Base-by-base conservation (phyloP, 2,888 invertebrate species). In the Eupithecia insigniata region DNA sequence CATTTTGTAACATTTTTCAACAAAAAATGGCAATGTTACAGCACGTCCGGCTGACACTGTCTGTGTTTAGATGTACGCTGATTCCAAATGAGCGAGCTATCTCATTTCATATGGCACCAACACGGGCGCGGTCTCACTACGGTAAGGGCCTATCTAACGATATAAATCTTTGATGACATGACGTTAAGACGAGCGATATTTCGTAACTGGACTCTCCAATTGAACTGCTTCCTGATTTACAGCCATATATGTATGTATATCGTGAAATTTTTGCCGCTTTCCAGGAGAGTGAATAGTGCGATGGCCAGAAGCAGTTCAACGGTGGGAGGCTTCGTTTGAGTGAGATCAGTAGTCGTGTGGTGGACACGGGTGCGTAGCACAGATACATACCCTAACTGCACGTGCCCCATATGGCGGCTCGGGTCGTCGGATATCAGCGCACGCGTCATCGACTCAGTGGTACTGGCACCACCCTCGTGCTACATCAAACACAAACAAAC, bases 401-500 rank as follows among this genome's bases (percentile, higher is more conserved):
- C 98, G 94, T 98, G 98, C 95, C 98, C 98, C 95, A 97, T 96
- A 95, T 97, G 96, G 95, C 96, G 96, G 95, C 97, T 97, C 95
- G 97, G 96, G 96, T 98, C 98, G 95, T 98, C 98, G 95, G 97
- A 97, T 94, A 98, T 98, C 95, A 98, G 96, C 95, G 98, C 98
- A 94, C 98, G 97, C 94, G 98, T 98, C 98, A 98, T 98, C 95
- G 98, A 98, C 95, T 98, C 98, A 95, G 97, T 98, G 95, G 97
- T 97, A 96, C 96, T 97, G 94, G 97, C 96, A 95, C 97, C 98
- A 96, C 97, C 97, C 96, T 97, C 97, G 96, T 97, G 97, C 97
- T 97, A 96, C 94, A 86, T 84, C 85, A 81, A 96, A 96, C 95
- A 95, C 95, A 95, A 95, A 95, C 95, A 95, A 88, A 93, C 89